Evolutionary conservation across 2,113 vertebrate genomes (phyloP).

Genomic region (Oreochromis aureus): DNA sequence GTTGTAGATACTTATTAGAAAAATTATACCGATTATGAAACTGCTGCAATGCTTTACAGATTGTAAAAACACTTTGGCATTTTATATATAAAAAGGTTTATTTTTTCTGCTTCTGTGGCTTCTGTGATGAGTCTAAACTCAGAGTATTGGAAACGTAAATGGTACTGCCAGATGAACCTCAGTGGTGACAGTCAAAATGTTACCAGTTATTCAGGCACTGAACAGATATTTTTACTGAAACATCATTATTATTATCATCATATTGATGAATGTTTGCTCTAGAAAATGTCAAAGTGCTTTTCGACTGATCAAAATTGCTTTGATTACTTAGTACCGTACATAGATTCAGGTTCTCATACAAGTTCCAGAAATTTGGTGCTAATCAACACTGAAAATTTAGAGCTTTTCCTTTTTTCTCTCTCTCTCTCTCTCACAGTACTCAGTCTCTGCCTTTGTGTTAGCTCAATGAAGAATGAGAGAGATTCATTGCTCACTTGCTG

Average conservation of each 20-base stretch:
- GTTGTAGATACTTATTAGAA: not conserved
- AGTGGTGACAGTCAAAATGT: not conserved
- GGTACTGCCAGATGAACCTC: not conserved
- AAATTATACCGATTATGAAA: not conserved
- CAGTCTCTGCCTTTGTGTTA: not conserved
- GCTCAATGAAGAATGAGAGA: not conserved
- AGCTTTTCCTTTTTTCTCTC: not conserved
- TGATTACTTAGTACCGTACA: not conserved
- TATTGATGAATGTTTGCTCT: not conserved
- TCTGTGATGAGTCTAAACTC: not conserved
- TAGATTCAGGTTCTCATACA: not conserved
- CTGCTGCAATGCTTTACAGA: not conserved
- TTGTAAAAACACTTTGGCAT: not conserved
- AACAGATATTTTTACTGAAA: not conserved
- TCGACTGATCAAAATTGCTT: not conserved
- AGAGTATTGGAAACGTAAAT: not conserved
- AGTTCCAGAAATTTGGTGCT: not conserved
- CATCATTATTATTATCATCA: not conserved
- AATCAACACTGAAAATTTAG: not conserved
- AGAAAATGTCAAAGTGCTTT: not conserved
- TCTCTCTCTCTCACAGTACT: not conserved
- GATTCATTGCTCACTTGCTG: accelerated
- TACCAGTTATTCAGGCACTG: not conserved
- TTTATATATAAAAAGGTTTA: not conserved
- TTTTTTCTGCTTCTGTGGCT: not conserved